Evolutionary conservation across 1,140 invertebrate species (phyloP).

Genomic region (Aphis gossypii): DNA sequence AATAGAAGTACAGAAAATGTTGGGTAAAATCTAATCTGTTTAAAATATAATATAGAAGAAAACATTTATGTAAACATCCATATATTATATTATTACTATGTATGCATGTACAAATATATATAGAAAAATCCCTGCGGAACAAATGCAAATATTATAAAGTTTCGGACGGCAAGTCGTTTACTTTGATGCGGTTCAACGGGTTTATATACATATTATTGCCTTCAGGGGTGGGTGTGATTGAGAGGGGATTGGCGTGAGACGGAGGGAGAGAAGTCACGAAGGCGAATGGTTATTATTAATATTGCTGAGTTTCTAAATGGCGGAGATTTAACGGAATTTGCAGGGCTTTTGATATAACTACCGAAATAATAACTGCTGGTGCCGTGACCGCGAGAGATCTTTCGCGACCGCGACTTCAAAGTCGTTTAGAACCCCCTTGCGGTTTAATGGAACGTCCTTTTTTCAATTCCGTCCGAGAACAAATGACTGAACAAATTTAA

Average conservation of each 20-base stretch:
- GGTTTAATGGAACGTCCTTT: slow-evolving; percentile 41
- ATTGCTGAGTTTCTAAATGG: slow-evolving; percentile 36
- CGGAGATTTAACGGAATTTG: slow-evolving; percentile 32
- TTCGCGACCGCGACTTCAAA: slow-evolving; percentile 33
- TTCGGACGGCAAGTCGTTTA: slow-evolving; percentile 32
- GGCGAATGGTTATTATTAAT: slow-evolving; percentile 28
- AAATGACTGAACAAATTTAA: slow-evolving; percentile 53
- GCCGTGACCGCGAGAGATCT: slow-evolving; percentile 44
- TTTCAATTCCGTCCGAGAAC: slow-evolving; percentile 26
- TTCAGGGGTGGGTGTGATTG: background rate
- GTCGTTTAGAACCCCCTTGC: slow-evolving; percentile 26
- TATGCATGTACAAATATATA: background rate
- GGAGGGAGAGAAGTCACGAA: background rate
- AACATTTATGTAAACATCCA: background rate
- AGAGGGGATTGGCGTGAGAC: too few relatives aligned
- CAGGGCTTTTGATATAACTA: slow-evolving; percentile 32
- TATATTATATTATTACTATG: background rate
- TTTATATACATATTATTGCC: background rate
- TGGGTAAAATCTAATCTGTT: background rate
- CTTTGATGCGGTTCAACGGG: slow-evolving; percentile 37
- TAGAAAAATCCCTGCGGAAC: background rate
- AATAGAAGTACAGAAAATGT: background rate
- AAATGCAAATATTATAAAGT: slow-evolving; percentile 38
- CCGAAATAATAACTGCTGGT: slow-evolving; percentile 38
- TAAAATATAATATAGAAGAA: slow-evolving; percentile 1